These are phyloP conservation scores for Parotocinclus haroldoi DNA, from an alignment of 2,797 vertebrate species.

Conservation along the genomic window DNA sequence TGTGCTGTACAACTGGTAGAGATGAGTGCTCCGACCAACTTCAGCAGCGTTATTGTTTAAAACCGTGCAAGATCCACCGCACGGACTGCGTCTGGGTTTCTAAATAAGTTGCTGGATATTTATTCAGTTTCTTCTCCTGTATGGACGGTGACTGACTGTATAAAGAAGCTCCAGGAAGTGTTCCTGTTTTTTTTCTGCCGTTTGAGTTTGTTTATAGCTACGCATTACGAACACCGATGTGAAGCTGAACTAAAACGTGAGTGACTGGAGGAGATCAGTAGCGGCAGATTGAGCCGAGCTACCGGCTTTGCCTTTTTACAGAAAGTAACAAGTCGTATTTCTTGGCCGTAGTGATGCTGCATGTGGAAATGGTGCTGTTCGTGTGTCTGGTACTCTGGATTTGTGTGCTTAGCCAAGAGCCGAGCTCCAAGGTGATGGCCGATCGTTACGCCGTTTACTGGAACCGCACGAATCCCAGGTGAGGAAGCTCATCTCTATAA, in stretches of 20 bases:
- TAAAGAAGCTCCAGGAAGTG: constrained; percentile 6
- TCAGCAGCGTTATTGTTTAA: neutral
- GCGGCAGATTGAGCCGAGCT: constrained; percentile 29
- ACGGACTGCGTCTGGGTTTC: constrained; percentile 1
- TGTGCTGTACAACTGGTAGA: neutral
- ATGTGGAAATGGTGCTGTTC: constrained; percentile 93
- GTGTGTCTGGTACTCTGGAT: constrained; percentile 88
- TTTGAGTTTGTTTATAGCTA: neutral
- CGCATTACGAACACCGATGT: constrained; percentile 38
- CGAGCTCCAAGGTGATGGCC: constrained; percentile 93
- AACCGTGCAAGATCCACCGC: neutral
- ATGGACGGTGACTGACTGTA: neutral
- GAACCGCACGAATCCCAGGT: constrained; percentile 98
- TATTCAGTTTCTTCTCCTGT: neutral
- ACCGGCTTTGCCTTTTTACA: constrained; percentile 2
- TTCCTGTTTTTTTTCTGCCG: neutral
- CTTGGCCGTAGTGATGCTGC: constrained; percentile 84
- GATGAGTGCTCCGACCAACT: constrained; percentile 21
- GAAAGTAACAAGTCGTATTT: constrained; percentile 67
- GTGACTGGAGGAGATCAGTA: constrained; percentile 19
- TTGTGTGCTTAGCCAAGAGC: constrained; percentile 91
- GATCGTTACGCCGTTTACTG: constrained; percentile 98
- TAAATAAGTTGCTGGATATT: constrained; percentile 7
- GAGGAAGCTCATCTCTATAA: constrained; percentile 56
- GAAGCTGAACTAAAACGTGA: constrained; percentile 39